Base-by-base conservation (phyloP, 2,888 invertebrate genomes). In the Philonicus albiceps region DNA sequence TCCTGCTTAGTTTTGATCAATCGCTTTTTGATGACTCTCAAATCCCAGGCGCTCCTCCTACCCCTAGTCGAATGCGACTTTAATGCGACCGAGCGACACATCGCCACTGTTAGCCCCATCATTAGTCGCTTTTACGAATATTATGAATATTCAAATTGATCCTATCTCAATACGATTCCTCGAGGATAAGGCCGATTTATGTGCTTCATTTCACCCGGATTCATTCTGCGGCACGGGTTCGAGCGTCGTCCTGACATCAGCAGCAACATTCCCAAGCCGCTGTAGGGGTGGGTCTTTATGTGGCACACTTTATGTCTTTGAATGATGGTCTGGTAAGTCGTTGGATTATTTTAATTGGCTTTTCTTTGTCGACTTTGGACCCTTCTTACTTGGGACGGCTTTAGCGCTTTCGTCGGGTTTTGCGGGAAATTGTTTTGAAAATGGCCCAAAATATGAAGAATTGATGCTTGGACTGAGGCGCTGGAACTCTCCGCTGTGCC, bases 21-120 rank as follows among this genome's bases (percentile, higher is more conserved):
- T 81, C 55, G 34, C 49, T 55, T 81, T 81, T 81, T 81, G 64
- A 81, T 81, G 43, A 76, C 37, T 5, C 34, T 19, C 19, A 53
- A n/a, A 31, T n/a, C 34, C 13, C 6, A 2, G 7, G 49, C 19
- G 7, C 22, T 7, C 64, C 27, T 1, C 11, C 27, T 27, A n/a
- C 55, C n/a, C 3, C 7, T 16, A n/a, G 11, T 27, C 4, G 22
- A 53, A 80, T 80, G 53, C 27, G 80, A 49, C 22, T 80, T 80
- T 80, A 27, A 80, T 80, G n/a, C 16, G 80, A 49, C 7, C 22
- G 40, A n/a, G 19, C 13, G 74, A 74, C 74, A 64, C 11, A 64
- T 64, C 64, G 64, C 64, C 64, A 11, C 27, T 64, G 64, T 64
- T 64, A 64, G 64, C 11, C 64, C 64, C 27, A 3, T 64, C 64